These are phyloP conservation scores for Nasonovia ribisnigri DNA, from an alignment of 2,888 invertebrate genomes.

Conservation along the genomic window DNA sequence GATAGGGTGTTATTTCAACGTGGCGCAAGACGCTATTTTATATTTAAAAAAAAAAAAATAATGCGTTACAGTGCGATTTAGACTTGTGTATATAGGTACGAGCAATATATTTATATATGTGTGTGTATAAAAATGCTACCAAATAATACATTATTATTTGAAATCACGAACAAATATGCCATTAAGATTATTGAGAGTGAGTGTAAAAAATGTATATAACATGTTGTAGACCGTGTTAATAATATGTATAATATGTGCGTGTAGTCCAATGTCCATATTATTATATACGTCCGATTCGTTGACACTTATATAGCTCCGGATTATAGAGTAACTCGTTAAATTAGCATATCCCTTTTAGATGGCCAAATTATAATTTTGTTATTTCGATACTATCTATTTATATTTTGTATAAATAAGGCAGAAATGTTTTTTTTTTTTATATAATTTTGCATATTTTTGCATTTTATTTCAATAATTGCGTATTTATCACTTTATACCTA, in stretches of 20 bases:
- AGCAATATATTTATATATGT: neutral
- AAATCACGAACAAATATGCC: constrained; percentile 41
- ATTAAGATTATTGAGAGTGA: constrained; percentile 22
- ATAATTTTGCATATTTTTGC: constrained; percentile 34
- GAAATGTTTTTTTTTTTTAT: neutral
- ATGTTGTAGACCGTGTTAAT: neutral
- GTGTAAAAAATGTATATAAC: neutral
- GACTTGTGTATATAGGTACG: neutral
- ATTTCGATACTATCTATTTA: constrained; percentile 35
- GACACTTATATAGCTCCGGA: constrained; percentile 27
- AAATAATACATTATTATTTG: constrained; percentile 26
- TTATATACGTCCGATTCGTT: constrained; percentile 26
- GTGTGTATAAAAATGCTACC: constrained; percentile 15
- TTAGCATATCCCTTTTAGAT: constrained; percentile 56
- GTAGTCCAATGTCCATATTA: neutral
- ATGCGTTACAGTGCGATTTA: neutral
- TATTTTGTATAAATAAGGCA: constrained; percentile 27
- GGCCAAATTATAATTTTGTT: constrained; percentile 44
- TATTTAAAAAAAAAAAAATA: neutral
- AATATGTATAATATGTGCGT: constrained; percentile 16
- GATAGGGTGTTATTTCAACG: constrained; percentile 25
- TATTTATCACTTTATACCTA: constrained; percentile 29
- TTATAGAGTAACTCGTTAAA: constrained; percentile 31
- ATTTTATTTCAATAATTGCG: constrained; percentile 51
- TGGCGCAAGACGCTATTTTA: constrained; percentile 6